Percentiles rank a stretch among this genome's conserved stretches.
Evolutionary conservation across 1,140 invertebrate species (phyloP).

Genomic region (Diabrotica undecimpunctata): DNA sequence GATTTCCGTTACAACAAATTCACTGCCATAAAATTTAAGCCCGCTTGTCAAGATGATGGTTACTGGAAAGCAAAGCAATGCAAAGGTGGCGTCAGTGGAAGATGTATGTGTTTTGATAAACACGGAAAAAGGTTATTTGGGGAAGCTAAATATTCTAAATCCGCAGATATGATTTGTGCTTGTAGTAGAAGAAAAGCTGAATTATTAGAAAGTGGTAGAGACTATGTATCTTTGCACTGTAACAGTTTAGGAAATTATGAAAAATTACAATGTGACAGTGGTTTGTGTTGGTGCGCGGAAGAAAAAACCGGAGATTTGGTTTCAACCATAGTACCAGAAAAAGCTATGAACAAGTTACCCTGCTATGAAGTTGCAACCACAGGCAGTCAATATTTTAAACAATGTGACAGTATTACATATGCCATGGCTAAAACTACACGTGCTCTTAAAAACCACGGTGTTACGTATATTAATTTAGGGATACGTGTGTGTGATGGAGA

Average conservation of each 20-base stretch:
- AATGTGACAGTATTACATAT: slow-evolving; percentile 56
- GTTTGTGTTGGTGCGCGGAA: slow-evolving; percentile 60
- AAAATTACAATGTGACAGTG: slow-evolving; percentile 57
- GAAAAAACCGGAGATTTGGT: slow-evolving; percentile 52
- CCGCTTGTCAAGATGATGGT: slow-evolving; percentile 53
- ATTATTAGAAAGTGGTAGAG: slow-evolving; percentile 42
- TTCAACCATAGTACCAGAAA: slow-evolving; percentile 50
- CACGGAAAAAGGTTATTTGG: slow-evolving; percentile 26
- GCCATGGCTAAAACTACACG: slow-evolving; percentile 49
- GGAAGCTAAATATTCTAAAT: slow-evolving; percentile 19
- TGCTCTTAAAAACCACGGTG: slow-evolving; percentile 53
- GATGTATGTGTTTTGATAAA: slow-evolving; percentile 34
- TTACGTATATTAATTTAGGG: slow-evolving; percentile 47
- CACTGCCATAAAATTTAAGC: slow-evolving; percentile 41
- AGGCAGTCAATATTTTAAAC: slow-evolving; percentile 54
- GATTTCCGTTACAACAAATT: slow-evolving; percentile 21
- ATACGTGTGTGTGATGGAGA: slow-evolving; percentile 55
- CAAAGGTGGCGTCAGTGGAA: slow-evolving; percentile 55
- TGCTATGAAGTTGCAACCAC: slow-evolving; percentile 45
- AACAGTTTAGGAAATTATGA: slow-evolving; percentile 58
- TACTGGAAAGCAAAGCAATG: slow-evolving; percentile 56
- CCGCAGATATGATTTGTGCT: slow-evolving; percentile 36
- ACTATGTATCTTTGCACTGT: slow-evolving; percentile 55
- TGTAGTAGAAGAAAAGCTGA: slow-evolving; percentile 56
- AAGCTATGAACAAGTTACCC: slow-evolving; percentile 51